A percentile compares a stretch with the other conserved stretches of the same genome.
phyloP scores from a whole-genome alignment of 1,140 invertebrate genomes.

The Microplitis mediator region DNA sequence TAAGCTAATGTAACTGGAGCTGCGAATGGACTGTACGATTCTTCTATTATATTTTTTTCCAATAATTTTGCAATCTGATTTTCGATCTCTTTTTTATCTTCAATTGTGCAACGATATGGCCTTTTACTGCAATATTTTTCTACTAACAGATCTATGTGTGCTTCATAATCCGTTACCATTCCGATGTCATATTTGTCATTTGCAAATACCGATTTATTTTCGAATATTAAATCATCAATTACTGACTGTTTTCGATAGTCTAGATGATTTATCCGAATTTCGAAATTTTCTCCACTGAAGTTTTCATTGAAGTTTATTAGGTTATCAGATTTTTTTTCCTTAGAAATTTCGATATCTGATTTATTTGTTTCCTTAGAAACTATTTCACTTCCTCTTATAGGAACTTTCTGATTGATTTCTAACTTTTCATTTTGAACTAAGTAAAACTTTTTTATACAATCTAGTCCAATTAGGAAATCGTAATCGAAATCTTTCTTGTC shows the following conservation, averaged over 20 bases:
- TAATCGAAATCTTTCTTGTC: constrained; percentile 29
- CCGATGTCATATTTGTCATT: constrained; percentile 51
- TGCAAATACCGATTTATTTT: constrained; percentile 47
- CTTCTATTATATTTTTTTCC: constrained; percentile 47
- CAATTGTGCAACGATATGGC: constrained; percentile 46
- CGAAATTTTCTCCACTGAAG: constrained; percentile 37
- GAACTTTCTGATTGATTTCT: constrained; percentile 28
- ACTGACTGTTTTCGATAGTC: constrained; percentile 34
- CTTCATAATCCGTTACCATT: constrained; percentile 36
- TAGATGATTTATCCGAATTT: constrained; percentile 40
- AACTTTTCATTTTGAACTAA: constrained; percentile 34
- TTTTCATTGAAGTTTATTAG: constrained; percentile 46
- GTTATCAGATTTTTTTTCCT: too few relatives aligned
- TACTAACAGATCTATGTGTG: constrained; percentile 44
- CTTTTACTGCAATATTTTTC: constrained; percentile 50
- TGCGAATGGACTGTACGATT: constrained; percentile 51
- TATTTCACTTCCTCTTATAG: too few relatives aligned
- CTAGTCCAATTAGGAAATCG: constrained; percentile 34
- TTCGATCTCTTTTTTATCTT: constrained; percentile 52
- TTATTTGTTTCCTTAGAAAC: too few relatives aligned
- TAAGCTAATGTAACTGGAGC: constrained; percentile 46
- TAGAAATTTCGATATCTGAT: too few relatives aligned
- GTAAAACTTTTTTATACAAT: constrained; percentile 31
- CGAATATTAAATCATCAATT: constrained; percentile 41
- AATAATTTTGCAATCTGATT: constrained; percentile 48